Conservation (phyloP, 2,888 invertebrate genomes). For the Zhengitettix transpicula region DNA sequence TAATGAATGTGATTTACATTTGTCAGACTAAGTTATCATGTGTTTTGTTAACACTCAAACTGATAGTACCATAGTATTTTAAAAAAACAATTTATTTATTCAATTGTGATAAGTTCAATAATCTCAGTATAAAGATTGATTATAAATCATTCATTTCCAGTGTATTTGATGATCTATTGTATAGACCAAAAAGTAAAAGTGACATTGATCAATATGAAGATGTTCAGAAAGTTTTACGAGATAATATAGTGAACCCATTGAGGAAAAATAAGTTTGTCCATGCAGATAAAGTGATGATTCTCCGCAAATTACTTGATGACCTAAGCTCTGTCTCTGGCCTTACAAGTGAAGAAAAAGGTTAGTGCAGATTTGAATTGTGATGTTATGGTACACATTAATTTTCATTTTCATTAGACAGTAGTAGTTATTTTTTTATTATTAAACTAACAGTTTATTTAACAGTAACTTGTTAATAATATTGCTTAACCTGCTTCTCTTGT, state of each 20-base stretch:
- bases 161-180: slow-evolving; percentile 80
- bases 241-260: slow-evolving; percentile 92
- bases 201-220: slow-evolving; percentile 41
- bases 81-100: no score
- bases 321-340: slow-evolving; percentile 82
- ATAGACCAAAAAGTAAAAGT: slow-evolving; percentile 37
- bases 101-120: not conserved
- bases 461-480: no score
- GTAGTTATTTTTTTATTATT: no score
- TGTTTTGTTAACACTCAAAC: no score
- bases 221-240: slow-evolving; percentile 75
- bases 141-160: slow-evolving; percentile 23
- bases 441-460: no score
- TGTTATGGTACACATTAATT: no score
- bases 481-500: no score
- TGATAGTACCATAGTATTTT: no score
- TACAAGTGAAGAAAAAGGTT: slow-evolving; percentile 78
- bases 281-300: slow-evolving; percentile 90
- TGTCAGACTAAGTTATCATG: no score
- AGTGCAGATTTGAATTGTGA: not conserved
- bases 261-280: slow-evolving; percentile 78
- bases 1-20: no score
- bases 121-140: not conserved
- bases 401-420: no score
- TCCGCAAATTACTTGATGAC: slow-evolving; percentile 71